Evolutionary conservation across 2,888 invertebrate species (phyloP).

Genomic region (Lasioglossum leucozonium): DNA sequence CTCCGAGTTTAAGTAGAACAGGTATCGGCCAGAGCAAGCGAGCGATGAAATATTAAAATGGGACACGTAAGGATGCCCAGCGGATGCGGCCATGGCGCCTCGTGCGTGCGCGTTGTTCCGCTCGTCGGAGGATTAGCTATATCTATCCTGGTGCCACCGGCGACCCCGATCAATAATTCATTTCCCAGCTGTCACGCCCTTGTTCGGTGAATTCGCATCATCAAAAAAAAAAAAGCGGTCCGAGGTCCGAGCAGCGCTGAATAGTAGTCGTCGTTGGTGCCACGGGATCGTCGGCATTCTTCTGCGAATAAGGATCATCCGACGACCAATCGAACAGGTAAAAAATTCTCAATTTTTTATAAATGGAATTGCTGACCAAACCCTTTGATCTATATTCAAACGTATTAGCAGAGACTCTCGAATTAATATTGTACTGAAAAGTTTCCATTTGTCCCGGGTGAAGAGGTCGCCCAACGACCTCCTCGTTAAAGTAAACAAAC

Average conservation of each 20-base stretch:
- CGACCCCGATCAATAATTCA: slow-evolving; percentile 79
- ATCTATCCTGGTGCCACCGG: slow-evolving; percentile 59
- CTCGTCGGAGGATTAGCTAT: slow-evolving; percentile 63
- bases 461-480: neutral
- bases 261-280: neutral
- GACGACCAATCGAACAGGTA: neutral
- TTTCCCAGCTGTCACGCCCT: slow-evolving; percentile 74
- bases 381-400: too few relatives aligned
- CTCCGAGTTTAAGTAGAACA: neutral
- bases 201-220: slow-evolving; percentile 44
- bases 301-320: neutral
- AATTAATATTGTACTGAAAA: neutral
- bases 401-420: neutral
- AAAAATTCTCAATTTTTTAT: neutral
- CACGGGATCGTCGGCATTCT: too few relatives aligned
- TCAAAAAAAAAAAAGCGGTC: neutral
- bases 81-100: slow-evolving; percentile 12
- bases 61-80: neutral
- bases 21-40: neutral
- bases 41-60: neutral
- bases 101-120: slow-evolving; percentile 51
- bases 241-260: neutral
- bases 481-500: neutral
- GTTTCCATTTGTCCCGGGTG: neutral
- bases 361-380: too few relatives aligned